These are phyloP conservation scores for Microchirus variegatus DNA, from an alignment of 2,797 vertebrate species.

Conservation along the genomic window DNA sequence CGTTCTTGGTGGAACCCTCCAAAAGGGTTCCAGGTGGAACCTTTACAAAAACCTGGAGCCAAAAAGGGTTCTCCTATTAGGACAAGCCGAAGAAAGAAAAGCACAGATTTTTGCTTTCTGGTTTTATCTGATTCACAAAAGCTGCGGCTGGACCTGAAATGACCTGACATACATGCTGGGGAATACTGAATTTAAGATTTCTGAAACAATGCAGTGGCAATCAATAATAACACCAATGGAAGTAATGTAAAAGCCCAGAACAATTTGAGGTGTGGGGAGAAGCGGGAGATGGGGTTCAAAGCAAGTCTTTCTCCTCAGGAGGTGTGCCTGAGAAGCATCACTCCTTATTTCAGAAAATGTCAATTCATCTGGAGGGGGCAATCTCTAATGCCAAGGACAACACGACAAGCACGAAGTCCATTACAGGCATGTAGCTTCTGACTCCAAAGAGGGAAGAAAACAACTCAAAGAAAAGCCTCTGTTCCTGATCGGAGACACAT, in stretches of 20 bases:
- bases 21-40: too few relatives aligned
- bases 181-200: too few relatives aligned
- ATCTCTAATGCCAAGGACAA: conserved; percentile 68
- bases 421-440: conserved; percentile 48
- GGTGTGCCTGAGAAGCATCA: conserved; percentile 62
- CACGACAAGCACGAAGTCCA: conserved; percentile 68
- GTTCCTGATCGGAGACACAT: background rate
- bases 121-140: too few relatives aligned
- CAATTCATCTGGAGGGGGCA: conserved; percentile 60
- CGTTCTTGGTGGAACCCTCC: too few relatives aligned
- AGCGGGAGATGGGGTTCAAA: conserved; percentile 32
- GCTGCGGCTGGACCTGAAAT: too few relatives aligned
- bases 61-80: too few relatives aligned
- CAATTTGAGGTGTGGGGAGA: conserved; percentile 6
- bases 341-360: conserved; percentile 71
- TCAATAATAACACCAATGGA: conserved; percentile 27
- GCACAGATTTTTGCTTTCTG: too few relatives aligned
- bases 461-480: conserved; percentile 18
- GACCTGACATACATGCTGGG: too few relatives aligned
- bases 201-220: background rate
- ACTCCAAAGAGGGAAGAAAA: conserved; percentile 15
- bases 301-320: conserved; percentile 48
- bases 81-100: too few relatives aligned
- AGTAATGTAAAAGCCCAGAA: conserved; percentile 9
- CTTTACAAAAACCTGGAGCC: too few relatives aligned